phyloP scores from a whole-genome alignment of 2,888 invertebrate genomes.

The Polydrusus pterygomalis region DNA sequence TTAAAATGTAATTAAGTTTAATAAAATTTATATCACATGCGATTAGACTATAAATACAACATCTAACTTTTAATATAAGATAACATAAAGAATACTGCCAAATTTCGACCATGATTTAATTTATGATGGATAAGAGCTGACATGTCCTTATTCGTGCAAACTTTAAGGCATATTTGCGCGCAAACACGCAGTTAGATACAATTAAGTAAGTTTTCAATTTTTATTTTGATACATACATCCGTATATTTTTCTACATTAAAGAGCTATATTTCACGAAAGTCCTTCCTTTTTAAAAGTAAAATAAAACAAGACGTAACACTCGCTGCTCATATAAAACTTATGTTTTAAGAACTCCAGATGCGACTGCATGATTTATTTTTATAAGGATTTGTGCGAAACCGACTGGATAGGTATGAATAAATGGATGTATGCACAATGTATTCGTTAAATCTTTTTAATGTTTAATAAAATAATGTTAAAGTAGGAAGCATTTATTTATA shows the following conservation, averaged over 20 bases:
- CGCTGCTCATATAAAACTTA: conserved; percentile 44
- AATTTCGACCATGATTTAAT: too few relatives aligned
- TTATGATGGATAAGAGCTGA: too few relatives aligned
- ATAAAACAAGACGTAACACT: conserved; percentile 1
- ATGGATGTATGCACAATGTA: conserved; percentile 45
- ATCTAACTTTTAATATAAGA: too few relatives aligned
- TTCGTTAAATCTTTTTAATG: background rate
- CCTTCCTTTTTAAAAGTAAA: conserved; percentile 18
- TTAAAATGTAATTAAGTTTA: background rate
- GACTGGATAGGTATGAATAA: conserved; percentile 37
- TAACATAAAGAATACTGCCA: too few relatives aligned
- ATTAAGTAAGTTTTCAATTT: too few relatives aligned
- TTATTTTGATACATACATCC: background rate
- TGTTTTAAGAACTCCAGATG: conserved; percentile 44
- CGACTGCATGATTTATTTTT: conserved; percentile 52
- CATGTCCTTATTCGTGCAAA: too few relatives aligned
- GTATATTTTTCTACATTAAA: background rate
- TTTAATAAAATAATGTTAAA: background rate
- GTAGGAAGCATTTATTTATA: too few relatives aligned
- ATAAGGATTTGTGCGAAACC: conserved; percentile 42
- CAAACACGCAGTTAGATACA: too few relatives aligned
- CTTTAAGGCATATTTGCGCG: too few relatives aligned
- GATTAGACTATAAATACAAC: too few relatives aligned
- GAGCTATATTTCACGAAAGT: background rate
- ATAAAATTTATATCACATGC: background rate